Evolutionary conservation across 2,888 invertebrate genomes (phyloP).

Genomic region (Epinotia nisella): DNA sequence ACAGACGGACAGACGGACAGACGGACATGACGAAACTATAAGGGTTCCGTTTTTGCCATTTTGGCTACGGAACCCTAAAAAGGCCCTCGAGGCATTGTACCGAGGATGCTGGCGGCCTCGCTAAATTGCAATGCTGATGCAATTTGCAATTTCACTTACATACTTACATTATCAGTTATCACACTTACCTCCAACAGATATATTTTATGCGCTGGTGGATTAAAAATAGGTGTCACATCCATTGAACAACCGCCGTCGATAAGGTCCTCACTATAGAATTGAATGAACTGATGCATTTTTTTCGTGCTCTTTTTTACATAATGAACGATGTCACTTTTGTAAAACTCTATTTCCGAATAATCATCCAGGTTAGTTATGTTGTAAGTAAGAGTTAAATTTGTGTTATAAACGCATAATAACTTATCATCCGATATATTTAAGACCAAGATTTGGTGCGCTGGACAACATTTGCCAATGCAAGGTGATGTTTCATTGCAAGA

Average conservation of each 20-base stretch:
- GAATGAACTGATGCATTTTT: slow-evolving; percentile 5
- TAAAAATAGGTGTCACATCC: neutral
- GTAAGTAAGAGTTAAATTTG: neutral
- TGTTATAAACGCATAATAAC: neutral
- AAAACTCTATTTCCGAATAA: slow-evolving; percentile 20
- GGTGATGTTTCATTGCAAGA: neutral
- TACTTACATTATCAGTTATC: too few relatives aligned
- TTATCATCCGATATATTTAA: neutral
- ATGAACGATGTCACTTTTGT: neutral
- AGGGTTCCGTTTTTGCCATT: too few relatives aligned
- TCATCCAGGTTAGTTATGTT: neutral
- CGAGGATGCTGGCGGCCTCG: too few relatives aligned
- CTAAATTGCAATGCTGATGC: too few relatives aligned
- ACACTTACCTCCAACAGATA: slow-evolving; percentile 27
- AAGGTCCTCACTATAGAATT: slow-evolving; percentile 12
- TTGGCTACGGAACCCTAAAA: too few relatives aligned
- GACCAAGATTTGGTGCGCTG: slow-evolving; percentile 7
- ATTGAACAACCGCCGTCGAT: neutral
- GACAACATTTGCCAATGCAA: slow-evolving; percentile 24
- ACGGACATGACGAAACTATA: too few relatives aligned
- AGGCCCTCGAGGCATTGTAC: too few relatives aligned
- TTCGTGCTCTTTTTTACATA: neutral
- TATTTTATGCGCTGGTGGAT: neutral
- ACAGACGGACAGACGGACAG: too few relatives aligned
- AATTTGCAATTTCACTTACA: too few relatives aligned